A percentile compares a stretch with the other conserved stretches of the same genome.
These are phyloP conservation scores for Pogoniulus pusillus DNA, from an alignment of 2,797 vertebrate species.

Conservation along the genomic window DNA sequence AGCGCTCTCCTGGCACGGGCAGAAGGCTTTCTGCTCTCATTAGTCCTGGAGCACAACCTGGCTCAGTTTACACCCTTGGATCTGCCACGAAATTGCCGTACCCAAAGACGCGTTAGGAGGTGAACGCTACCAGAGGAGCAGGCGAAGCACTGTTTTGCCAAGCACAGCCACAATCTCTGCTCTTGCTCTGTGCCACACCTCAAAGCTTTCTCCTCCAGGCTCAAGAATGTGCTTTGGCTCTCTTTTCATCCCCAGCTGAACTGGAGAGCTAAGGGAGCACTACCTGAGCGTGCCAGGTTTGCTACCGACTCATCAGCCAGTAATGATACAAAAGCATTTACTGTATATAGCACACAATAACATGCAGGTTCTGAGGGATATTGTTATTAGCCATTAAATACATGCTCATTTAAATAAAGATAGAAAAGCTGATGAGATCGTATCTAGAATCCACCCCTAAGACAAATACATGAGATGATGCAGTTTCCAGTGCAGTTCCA, in stretches of 20 bases:
- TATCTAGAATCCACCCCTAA: not conserved
- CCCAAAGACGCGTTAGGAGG: not conserved
- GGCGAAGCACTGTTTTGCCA: not conserved
- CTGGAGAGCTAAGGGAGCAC: not conserved
- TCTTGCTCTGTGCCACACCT: not conserved
- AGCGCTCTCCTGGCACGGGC: not conserved
- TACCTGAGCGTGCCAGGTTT: not conserved
- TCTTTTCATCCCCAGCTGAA: not conserved
- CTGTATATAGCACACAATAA: not conserved
- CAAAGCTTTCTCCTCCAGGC: not conserved
- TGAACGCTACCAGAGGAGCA: not conserved
- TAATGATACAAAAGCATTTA: not conserved
- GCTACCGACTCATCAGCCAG: not conserved
- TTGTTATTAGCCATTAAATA: constrained; percentile 9
- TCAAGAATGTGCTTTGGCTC: not conserved
- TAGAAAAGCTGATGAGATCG: not conserved
- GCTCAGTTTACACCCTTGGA: not conserved
- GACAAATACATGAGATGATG: not conserved
- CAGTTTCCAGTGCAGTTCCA: constrained; percentile 12
- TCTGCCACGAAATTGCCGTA: not conserved
- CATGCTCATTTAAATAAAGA: not conserved
- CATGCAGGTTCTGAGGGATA: too few relatives aligned
- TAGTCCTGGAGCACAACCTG: not conserved
- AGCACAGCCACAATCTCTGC: not conserved
- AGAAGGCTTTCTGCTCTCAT: not conserved